Conservation (phyloP, 2,888 invertebrate genomes). For the Aricia artaxerxes region DNA sequence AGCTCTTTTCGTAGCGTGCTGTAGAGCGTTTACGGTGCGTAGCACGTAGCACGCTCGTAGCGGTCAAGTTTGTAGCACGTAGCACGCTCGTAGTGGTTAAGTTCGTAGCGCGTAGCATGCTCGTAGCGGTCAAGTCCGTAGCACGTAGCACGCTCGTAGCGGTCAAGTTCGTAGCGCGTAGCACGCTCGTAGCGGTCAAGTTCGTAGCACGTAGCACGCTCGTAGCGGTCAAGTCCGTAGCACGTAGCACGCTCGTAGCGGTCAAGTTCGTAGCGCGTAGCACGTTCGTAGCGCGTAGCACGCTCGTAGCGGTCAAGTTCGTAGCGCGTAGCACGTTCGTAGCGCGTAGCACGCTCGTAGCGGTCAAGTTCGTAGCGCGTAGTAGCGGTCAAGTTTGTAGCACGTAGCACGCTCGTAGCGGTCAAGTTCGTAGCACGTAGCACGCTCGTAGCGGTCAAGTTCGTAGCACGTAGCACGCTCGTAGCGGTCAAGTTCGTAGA, state of each 20-base stretch:
- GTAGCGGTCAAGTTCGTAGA: neutral
- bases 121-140: neutral
- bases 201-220: neutral
- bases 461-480: neutral
- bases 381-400: neutral
- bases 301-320: too few relatives aligned
- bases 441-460: neutral
- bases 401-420: neutral
- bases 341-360: neutral
- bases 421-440: neutral
- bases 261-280: neutral
- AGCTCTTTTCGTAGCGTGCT: too few relatives aligned
- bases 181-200: neutral
- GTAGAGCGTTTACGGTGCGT: too few relatives aligned
- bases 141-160: neutral
- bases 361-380: neutral
- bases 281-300: neutral
- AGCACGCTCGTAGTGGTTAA: too few relatives aligned
- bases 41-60: neutral
- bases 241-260: neutral
- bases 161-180: neutral
- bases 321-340: neutral
- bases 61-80: too few relatives aligned
- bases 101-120: too few relatives aligned
- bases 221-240: neutral